These are phyloP conservation scores for Trididemnum miniatum DNA, from an alignment of 23 tunicate genomes.

Conservation along the genomic window DNA sequence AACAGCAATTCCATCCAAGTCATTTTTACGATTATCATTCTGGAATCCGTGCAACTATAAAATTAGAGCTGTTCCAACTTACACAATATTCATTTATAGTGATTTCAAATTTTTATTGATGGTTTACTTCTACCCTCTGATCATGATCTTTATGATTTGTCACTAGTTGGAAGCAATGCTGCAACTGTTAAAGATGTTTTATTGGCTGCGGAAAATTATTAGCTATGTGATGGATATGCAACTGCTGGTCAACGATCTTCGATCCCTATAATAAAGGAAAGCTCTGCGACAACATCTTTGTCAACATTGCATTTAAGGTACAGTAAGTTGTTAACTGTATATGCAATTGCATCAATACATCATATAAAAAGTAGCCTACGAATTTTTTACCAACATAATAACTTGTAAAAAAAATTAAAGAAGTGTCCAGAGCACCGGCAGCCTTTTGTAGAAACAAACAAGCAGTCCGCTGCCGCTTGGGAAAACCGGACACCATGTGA, in stretches of 20 bases:
- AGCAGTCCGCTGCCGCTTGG: no score
- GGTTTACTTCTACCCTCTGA: neutral
- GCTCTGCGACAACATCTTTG: neutral
- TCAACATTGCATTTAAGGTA: neutral
- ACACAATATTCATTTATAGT: neutral
- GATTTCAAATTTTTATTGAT: neutral
- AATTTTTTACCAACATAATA: neutral
- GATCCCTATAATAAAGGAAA: neutral
- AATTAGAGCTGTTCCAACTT: neutral
- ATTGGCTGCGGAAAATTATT: neutral
- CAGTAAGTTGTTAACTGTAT: neutral
- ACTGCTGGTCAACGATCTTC: neutral
- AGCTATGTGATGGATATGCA: neutral
- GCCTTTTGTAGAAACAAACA: no score
- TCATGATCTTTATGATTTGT: neutral
- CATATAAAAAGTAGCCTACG: neutral
- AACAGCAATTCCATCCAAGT: neutral
- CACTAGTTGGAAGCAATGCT: neutral
- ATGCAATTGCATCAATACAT: neutral
- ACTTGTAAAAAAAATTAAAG: neutral
- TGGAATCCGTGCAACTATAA: neutral
- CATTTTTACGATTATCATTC: neutral
- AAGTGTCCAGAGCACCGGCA: no score
- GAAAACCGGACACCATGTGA: no score
- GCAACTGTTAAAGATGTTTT: neutral